Evolutionary conservation across 1,140 invertebrate genomes (phyloP), one percentile per base, ranked within the genome.

Genomic region (Drosophila nigromelanica): DNA sequence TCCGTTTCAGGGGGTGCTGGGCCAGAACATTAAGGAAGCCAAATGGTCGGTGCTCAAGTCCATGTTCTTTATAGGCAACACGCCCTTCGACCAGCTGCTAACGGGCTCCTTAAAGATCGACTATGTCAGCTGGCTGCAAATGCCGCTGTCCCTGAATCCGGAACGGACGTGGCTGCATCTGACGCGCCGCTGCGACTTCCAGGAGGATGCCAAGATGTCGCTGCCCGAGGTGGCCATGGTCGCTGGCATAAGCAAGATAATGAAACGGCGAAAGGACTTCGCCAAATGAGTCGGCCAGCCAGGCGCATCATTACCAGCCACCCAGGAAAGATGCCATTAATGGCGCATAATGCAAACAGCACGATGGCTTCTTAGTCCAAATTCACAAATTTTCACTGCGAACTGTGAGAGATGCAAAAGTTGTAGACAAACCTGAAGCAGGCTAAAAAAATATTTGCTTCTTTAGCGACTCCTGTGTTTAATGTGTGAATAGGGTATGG

Each of bases 61-160:
- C 15, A 96, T 96, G 95, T 96, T 96, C 81, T 95, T 95, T 73
- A 96, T 96, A 45, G 95, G 95, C 8, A 93, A 94, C 56, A 91
- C 92, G 14, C 93, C 94, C 3, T 96, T 96, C 73, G 95, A 96
- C 92, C 94, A 96, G 92, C 83, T 94, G 14, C 75, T 94, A 10
- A 93, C 92, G 12, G 93, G 93, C 35, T 91, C 92, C 6, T 92
- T 94, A 86, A 90, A 90, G 68, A 93, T 94, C 30, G 93, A 94
- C 83, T 95, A 94, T 91, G 81, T 91, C 1, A 81, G 90, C 58
- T 91, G 94, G 69, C 78, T 94, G 15, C 92, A 93, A 62, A 93
- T 92, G 59, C 93, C 93, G 4, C 86, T 94, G 75, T 93, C 93
- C 8, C 74, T 95, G 50, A 94, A 92, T 78, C 76, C 91, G 7